A percentile compares a stretch with the other conserved stretches of the same genome.
These are phyloP conservation scores for Abscondita cerata DNA, from an alignment of 2,888 invertebrate genomes.

Conservation along the genomic window DNA sequence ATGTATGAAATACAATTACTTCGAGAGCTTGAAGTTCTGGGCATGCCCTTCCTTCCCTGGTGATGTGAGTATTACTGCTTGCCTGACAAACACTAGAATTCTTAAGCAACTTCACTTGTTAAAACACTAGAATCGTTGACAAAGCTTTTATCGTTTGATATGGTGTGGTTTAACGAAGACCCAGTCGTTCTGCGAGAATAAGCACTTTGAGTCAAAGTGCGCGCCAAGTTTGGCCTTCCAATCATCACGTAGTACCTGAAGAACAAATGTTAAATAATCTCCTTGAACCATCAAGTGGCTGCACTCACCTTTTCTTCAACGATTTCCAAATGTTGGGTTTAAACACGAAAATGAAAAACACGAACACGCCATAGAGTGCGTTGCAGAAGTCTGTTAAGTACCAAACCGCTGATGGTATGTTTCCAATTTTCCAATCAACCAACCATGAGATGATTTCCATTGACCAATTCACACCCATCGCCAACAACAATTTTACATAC, in stretches of 20 bases:
- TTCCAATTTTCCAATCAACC: conserved; percentile 52
- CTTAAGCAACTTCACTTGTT: conserved; percentile 29
- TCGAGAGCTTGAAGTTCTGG: background rate
- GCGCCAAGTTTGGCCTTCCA: conserved; percentile 30
- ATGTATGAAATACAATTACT: background rate
- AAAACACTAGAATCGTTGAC: conserved; percentile 29
- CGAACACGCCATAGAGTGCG: conserved; percentile 71
- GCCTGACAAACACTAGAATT: background rate
- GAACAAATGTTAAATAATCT: conserved; percentile 1
- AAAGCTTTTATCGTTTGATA: conserved; percentile 17
- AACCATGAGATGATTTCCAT: conserved; percentile 79
- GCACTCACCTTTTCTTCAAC: conserved; percentile 64
- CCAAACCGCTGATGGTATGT: conserved; percentile 63
- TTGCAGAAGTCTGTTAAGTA: conserved; percentile 71
- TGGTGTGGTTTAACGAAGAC: conserved; percentile 16
- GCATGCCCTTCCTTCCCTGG: background rate
- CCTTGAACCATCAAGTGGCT: background rate
- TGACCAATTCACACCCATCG: conserved; percentile 88
- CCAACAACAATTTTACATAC: conserved; percentile 80
- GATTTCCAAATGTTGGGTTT: conserved; percentile 70
- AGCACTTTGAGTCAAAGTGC: conserved; percentile 21
- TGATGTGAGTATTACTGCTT: conserved; percentile 1
- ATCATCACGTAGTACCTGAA: conserved; percentile 31
- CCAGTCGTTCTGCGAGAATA: conserved; percentile 29
- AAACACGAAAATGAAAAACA: conserved; percentile 77